Evolutionary conservation across 2,113 vertebrate genomes (phyloP).

Genomic region (Psittacara wagleri): DNA sequence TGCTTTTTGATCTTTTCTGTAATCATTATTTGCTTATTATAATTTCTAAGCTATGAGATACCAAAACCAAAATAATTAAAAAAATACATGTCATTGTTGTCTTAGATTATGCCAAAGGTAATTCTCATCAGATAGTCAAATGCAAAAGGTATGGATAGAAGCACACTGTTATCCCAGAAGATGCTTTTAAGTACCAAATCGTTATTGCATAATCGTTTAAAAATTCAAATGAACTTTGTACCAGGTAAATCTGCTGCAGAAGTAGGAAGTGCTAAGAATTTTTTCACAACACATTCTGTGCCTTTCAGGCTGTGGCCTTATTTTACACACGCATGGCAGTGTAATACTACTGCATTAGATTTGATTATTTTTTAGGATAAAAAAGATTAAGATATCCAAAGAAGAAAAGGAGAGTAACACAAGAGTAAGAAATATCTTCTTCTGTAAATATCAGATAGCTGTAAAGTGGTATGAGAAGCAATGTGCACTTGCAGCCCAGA

Average conservation of each 20-base stretch:
- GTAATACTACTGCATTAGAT: not conserved
- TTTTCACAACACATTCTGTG: not conserved
- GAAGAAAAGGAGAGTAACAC: not conserved
- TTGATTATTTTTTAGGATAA: not conserved
- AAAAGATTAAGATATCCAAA: not conserved
- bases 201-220: not conserved
- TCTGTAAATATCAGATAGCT: not conserved
- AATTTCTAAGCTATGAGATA: not conserved
- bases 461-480: not conserved
- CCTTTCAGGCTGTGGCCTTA: not conserved
- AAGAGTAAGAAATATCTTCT: not conserved
- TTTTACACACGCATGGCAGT: not conserved
- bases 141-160: not conserved
- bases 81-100: rapidly evolving
- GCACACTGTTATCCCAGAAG: not conserved
- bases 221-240: not conserved
- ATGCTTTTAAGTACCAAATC: not conserved
- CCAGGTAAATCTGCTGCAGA: not conserved
- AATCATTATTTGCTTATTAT: not conserved
- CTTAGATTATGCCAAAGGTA: not conserved
- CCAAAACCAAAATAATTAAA: not conserved
- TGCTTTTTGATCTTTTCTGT: not conserved
- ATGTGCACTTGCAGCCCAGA: not conserved
- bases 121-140: not conserved
- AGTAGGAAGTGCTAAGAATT: not conserved